These are phyloP conservation scores for Tryphoninae sp. DNA, from an alignment of 2,888 invertebrate species.

Conservation along the genomic window DNA sequence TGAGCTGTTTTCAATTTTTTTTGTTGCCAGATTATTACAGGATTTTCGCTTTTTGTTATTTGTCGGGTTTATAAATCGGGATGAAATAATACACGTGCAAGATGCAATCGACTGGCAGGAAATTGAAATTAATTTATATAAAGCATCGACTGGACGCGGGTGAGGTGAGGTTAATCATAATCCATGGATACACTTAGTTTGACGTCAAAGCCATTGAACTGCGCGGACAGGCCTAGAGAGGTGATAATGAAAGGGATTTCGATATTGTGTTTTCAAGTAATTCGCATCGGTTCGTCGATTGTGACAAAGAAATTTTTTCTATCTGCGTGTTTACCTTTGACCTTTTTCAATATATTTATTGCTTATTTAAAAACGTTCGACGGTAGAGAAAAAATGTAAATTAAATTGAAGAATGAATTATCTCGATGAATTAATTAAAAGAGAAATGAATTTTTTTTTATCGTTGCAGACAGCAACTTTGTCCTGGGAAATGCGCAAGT, in stretches of 20 bases:
- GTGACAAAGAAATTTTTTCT: too few species aligned
- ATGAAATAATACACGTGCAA: too few species aligned
- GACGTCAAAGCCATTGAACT: neutral
- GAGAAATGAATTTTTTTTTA: conserved; percentile 40
- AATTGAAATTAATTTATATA: neutral
- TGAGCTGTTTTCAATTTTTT: too few species aligned
- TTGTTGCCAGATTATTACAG: too few species aligned
- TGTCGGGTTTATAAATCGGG: too few species aligned
- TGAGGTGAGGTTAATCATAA: neutral
- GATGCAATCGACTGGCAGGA: neutral
- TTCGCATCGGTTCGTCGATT: neutral
- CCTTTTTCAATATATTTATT: too few species aligned
- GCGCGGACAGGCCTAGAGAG: neutral
- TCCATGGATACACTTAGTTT: neutral
- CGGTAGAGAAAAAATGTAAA: neutral
- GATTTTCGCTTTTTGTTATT: too few species aligned
- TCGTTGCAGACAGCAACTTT: conserved; percentile 94
- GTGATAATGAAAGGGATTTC: neutral
- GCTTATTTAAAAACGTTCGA: too few species aligned
- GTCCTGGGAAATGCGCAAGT: conserved; percentile 98
- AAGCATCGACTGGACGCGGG: neutral
- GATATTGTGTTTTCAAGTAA: neutral
- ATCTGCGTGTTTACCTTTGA: too few species aligned
- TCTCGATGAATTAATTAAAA: neutral
- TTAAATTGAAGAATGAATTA: neutral